Percentiles rank a stretch among this genome's conserved stretches.
Evolutionary conservation across 2,888 invertebrate genomes (phyloP).

Genomic region (Automeris io): DNA sequence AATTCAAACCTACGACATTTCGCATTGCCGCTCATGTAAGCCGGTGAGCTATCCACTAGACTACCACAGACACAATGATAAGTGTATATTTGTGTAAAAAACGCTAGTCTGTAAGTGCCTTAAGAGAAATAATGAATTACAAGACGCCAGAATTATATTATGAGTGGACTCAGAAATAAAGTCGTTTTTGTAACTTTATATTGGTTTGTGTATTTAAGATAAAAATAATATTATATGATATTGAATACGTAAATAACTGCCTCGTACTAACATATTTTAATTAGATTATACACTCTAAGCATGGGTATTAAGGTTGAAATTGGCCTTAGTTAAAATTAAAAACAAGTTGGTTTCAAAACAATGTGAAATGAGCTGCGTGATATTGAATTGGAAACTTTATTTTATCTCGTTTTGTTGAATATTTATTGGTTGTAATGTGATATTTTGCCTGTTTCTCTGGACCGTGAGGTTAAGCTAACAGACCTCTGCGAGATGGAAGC

Average conservation of each 20-base stretch:
- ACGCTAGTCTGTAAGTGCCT: no score
- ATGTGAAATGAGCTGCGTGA: constrained; percentile 46
- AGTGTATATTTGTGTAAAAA: no score
- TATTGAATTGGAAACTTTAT: constrained; percentile 56
- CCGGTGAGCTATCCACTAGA: no score
- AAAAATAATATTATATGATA: constrained; percentile 36
- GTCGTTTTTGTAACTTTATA: constrained; percentile 54
- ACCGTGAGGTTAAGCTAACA: not conserved
- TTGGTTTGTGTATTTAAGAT: constrained; percentile 50
- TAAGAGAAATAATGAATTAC: no score
- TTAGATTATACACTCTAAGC: constrained; percentile 8
- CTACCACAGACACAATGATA: no score
- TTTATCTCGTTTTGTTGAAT: constrained; percentile 32
- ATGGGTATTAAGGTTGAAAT: constrained; percentile 12
- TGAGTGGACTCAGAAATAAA: no score
- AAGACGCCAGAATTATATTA: no score
- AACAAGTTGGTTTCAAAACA: constrained; percentile 15
- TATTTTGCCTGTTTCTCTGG: constrained; percentile 17
- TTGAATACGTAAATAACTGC: not conserved
- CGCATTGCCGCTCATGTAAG: no score
- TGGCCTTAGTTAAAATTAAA: not conserved
- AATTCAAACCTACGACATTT: no score
- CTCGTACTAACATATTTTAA: no score
- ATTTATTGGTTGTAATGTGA: constrained; percentile 48
- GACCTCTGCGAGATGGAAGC: not conserved